Percentiles rank a stretch among this genome's conserved stretches.
phyloP scores from a whole-genome alignment of 2,113 vertebrate genomes.

The Holacanthus passer region DNA sequence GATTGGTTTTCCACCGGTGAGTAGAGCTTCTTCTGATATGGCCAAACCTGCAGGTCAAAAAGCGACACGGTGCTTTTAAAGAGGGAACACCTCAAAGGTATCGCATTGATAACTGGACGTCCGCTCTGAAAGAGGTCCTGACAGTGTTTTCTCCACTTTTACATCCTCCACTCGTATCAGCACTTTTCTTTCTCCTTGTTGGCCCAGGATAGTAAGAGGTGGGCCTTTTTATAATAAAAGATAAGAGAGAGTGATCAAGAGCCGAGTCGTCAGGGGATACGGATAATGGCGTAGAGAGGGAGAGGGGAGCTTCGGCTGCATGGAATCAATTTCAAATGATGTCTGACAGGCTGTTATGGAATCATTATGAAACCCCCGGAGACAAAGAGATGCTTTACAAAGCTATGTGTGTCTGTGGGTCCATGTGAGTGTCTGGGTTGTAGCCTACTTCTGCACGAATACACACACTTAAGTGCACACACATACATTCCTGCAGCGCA shows the following conservation, averaged over 20 bases:
- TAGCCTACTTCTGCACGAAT: slow-evolving; percentile 30
- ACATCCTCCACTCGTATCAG: not conserved
- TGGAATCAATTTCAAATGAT: slow-evolving; percentile 76
- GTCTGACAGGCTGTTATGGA: slow-evolving; percentile 68
- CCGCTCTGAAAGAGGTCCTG: not conserved
- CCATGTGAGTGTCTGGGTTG: not conserved
- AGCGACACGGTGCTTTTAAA: not conserved
- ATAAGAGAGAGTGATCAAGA: slow-evolving; percentile 35
- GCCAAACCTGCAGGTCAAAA: slow-evolving; percentile 9
- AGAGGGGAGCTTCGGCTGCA: slow-evolving; percentile 51
- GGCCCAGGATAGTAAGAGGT: not conserved
- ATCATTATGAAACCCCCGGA: slow-evolving; percentile 69
- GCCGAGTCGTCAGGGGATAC: slow-evolving; percentile 18
- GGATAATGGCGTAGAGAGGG: slow-evolving; percentile 21
- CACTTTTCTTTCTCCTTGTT: not conserved
- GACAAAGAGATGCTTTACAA: slow-evolving; percentile 74
- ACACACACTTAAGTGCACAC: slow-evolving; percentile 11
- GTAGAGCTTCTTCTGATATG: not conserved
- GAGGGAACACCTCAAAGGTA: not conserved
- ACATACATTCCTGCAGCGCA: slow-evolving; percentile 44
- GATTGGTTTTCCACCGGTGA: not conserved
- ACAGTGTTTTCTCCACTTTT: not conserved
- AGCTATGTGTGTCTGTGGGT: slow-evolving; percentile 25
- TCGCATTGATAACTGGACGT: not conserved
- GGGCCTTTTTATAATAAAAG: slow-evolving; percentile 7